These are phyloP conservation scores for Cistogaster globosa DNA, from an alignment of 2,888 invertebrate species.

Conservation along the genomic window DNA sequence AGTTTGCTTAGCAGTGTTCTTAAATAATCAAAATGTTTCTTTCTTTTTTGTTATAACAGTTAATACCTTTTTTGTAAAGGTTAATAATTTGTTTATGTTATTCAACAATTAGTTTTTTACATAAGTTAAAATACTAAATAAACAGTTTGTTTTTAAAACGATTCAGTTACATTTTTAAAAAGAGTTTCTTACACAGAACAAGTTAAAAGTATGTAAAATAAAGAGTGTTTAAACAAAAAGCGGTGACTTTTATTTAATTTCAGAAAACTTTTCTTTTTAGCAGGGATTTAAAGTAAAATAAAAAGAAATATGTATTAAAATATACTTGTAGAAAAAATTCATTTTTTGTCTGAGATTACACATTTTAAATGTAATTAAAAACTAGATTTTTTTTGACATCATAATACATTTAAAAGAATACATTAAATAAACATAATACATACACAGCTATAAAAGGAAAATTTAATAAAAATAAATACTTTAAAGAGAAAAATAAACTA, in stretches of 20 bases:
- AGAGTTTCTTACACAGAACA: background rate
- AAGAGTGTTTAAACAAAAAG: no score
- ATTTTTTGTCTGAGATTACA: no score
- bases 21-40: slow-evolving; percentile 55
- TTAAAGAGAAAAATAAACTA: background rate
- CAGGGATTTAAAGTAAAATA: no score
- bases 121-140: background rate
- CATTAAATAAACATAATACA: no score
- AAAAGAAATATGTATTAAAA: no score
- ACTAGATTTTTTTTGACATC: no score
- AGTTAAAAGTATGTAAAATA: no score
- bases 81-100: background rate
- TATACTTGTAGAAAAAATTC: no score
- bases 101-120: background rate
- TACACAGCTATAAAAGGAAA: background rate
- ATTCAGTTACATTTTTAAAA: background rate
- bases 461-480: slow-evolving; percentile 10
- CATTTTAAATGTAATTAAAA: no score
- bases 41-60: background rate
- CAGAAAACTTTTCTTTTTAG: no score
- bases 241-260: no score
- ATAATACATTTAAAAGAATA: no score
- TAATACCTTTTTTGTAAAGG: background rate
- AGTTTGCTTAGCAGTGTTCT: slow-evolving; percentile 63
- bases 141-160: background rate